Conservation (phyloP, 2,888 invertebrate genomes). For the Acanthoscelides obtectus region DNA sequence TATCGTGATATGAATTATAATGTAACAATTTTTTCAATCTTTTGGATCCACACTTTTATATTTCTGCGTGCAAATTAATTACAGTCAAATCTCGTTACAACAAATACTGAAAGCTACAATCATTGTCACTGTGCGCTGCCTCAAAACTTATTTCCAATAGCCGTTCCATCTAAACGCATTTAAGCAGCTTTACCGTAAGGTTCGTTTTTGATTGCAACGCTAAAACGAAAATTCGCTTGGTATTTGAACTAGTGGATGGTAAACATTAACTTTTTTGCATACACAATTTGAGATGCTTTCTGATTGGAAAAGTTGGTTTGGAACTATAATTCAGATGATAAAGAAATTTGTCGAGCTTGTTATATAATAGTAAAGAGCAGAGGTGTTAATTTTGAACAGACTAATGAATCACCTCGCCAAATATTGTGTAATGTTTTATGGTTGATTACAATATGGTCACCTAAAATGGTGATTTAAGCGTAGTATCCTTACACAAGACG, state of each 20-base stretch:
- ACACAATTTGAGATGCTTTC: neutral
- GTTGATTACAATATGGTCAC: neutral
- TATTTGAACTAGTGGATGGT: neutral
- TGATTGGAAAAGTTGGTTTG: neutral
- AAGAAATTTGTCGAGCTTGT: neutral
- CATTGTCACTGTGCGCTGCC: neutral
- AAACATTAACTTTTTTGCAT: neutral
- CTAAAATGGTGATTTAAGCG: neutral
- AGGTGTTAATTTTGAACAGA: neutral
- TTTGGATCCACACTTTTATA: too few relatives aligned
- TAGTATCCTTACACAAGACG: neutral
- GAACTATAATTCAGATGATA: neutral
- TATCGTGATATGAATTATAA: too few relatives aligned
- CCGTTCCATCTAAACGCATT: neutral
- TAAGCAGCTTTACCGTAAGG: neutral
- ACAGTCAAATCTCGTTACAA: too few relatives aligned
- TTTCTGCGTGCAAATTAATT: too few relatives aligned
- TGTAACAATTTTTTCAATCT: too few relatives aligned
- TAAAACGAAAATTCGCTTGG: neutral
- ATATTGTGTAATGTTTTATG: neutral
- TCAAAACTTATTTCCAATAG: neutral
- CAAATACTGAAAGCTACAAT: neutral
- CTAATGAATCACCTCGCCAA: neutral
- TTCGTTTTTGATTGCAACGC: neutral
- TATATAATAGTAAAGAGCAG: neutral